A percentile compares a stretch with the other conserved stretches of the same genome.
phyloP scores from a whole-genome alignment of 2,888 invertebrate species.

The Branchinecta sandiegonensis region DNA sequence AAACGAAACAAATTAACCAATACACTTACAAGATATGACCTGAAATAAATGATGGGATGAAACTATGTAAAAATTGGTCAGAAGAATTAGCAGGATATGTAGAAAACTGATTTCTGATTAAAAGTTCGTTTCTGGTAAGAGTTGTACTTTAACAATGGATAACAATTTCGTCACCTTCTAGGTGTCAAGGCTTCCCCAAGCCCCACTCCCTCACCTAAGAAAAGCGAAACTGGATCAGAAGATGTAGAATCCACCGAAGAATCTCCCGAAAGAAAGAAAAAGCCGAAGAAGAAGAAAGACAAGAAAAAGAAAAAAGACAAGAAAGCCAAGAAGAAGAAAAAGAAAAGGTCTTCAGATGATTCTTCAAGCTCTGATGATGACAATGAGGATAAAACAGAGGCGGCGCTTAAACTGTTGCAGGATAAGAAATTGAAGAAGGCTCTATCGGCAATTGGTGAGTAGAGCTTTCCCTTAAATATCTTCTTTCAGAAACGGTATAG shows the following conservation, averaged over 20 bases:
- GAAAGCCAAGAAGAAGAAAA: slow-evolving; percentile 5
- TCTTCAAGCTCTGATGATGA: neutral
- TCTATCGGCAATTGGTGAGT: neutral
- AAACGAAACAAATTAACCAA: no score
- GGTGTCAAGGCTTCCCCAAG: neutral
- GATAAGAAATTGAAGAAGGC: slow-evolving; percentile 10
- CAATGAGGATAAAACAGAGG: neutral
- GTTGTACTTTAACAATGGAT: no score
- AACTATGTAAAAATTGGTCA: no score
- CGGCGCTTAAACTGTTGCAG: neutral
- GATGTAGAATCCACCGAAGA: neutral
- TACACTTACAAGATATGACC: no score
- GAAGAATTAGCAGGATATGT: no score
- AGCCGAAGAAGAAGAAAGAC: neutral
- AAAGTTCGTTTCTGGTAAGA: no score
- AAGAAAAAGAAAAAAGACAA: slow-evolving; percentile 11
- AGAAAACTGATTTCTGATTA: no score
- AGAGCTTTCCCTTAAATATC: no score
- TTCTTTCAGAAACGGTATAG: no score
- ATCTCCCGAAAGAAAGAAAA: neutral
- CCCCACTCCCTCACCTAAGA: neutral
- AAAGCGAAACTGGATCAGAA: neutral
- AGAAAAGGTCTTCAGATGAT: neutral
- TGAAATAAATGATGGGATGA: no score
- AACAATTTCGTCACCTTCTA: no score